Percentiles rank a stretch among this genome's conserved stretches.
Conservation (phyloP, 2,888 invertebrate species). For the Oscheius sp. region DNA sequence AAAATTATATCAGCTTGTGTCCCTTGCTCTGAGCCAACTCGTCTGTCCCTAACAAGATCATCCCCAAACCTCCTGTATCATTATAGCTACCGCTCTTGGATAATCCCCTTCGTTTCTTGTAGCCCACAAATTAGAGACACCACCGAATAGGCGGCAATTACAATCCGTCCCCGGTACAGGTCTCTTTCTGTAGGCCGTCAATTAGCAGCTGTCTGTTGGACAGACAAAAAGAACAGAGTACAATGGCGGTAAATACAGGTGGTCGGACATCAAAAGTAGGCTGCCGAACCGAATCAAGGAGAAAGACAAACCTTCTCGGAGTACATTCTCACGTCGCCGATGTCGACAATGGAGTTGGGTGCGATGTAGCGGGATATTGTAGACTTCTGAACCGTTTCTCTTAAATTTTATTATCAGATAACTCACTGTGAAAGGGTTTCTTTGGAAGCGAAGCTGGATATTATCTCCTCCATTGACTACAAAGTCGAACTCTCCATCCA, state of each 20-base stretch:
- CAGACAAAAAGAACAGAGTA: conserved; percentile 15
- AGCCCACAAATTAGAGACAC: conserved; percentile 22
- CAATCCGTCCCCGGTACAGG: conserved; percentile 17
- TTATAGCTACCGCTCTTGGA: conserved; percentile 25
- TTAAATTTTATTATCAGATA: background rate
- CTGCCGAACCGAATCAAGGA: background rate
- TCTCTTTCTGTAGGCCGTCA: conserved; percentile 12
- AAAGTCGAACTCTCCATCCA: conserved; percentile 87
- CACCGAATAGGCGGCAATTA: conserved; percentile 7
- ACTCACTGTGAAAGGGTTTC: conserved; percentile 35
- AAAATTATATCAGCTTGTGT: too few species aligned
- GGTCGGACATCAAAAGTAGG: conserved; percentile 35
- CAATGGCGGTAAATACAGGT: conserved; percentile 37
- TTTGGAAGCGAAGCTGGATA: conserved; percentile 78
- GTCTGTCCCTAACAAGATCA: conserved; percentile 3
- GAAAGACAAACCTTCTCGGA: conserved; percentile 37
- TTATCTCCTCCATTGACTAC: conserved; percentile 91
- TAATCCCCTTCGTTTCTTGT: conserved; percentile 32
- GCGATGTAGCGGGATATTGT: conserved; percentile 92
- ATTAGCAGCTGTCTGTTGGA: conserved; percentile 32
- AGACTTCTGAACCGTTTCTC: conserved; percentile 78
- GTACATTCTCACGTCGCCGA: conserved; percentile 80
- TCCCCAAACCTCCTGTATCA: conserved; percentile 9
- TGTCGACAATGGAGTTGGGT: conserved; percentile 93
- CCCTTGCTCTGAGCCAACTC: background rate